A percentile compares a stretch with the other conserved stretches of the same genome.
These are phyloP conservation scores for Papilio gigon DNA, from an alignment of 2,888 invertebrate species.

Conservation along the genomic window DNA sequence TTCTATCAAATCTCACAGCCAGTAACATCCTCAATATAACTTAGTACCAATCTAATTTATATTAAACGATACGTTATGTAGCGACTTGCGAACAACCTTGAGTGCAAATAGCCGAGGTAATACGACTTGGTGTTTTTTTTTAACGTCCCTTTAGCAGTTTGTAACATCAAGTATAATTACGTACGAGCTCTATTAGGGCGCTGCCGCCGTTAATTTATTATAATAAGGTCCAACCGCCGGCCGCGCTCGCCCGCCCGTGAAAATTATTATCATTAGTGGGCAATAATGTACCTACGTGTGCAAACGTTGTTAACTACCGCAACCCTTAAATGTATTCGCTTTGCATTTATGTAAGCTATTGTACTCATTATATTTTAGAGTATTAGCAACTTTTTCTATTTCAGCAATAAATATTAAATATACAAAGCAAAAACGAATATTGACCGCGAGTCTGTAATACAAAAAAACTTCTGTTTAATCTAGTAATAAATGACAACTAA, in stretches of 20 bases:
- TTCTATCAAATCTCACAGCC: too few relatives aligned
- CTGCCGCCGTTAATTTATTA: constrained; percentile 76
- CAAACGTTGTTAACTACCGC: constrained; percentile 45
- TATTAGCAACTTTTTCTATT: not conserved
- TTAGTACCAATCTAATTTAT: constrained; percentile 2
- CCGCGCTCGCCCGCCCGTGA: constrained; percentile 72
- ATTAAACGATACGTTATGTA: constrained; percentile 1
- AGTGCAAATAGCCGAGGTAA: constrained; percentile 44
- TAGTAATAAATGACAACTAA: too few relatives aligned
- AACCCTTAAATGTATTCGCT: constrained; percentile 31
- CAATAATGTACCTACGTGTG: constrained; percentile 55
- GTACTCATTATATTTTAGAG: constrained; percentile 22
- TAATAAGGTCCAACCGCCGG: constrained; percentile 78
- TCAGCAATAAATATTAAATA: too few relatives aligned
- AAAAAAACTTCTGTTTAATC: too few relatives aligned
- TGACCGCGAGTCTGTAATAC: too few relatives aligned
- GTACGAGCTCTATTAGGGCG: constrained; percentile 68
- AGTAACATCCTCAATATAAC: constrained; percentile 25
- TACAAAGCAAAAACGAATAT: too few relatives aligned
- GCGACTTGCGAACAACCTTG: constrained; percentile 44
- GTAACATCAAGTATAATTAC: constrained; percentile 72
- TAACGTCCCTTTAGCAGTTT: constrained; percentile 66
- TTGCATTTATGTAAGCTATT: constrained; percentile 37
- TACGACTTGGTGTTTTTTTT: constrained; percentile 56
- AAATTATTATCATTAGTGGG: constrained; percentile 75